Percentiles rank a stretch among this genome's conserved stretches.
Conservation (phyloP, 2,113 vertebrate genomes). For the Ceuthmochares aereus region DNA sequence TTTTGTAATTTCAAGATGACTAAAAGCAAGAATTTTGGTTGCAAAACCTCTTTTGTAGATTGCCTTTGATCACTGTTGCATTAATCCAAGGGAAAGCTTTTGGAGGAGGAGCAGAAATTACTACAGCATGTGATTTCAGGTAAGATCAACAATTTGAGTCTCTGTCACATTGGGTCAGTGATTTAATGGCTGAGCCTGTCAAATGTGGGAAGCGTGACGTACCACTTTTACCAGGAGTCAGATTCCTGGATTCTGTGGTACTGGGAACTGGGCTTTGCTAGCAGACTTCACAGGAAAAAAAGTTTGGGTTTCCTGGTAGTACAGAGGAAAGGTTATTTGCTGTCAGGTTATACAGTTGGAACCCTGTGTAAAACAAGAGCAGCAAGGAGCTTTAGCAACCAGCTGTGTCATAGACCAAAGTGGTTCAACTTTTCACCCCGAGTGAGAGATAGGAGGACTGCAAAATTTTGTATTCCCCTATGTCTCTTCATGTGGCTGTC, state of each 20-base stretch:
- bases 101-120: conserved; percentile 93
- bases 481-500: not conserved
- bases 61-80: conserved; percentile 92
- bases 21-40: not conserved
- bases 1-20: not conserved
- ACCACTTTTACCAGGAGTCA: not conserved
- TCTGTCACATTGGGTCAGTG: not conserved
- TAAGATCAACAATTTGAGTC: conserved; percentile 44
- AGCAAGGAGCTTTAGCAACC: not conserved
- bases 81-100: conserved; percentile 90
- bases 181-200: not conserved
- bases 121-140: conserved; percentile 97
- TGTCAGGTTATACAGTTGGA: not conserved
- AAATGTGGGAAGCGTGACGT: not conserved
- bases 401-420: not conserved
- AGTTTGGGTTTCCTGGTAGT: not conserved
- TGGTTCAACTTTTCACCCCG: not conserved
- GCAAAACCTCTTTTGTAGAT: conserved; percentile 72
- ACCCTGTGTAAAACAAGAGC: not conserved
- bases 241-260: not conserved
- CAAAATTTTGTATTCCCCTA: not conserved
- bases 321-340: not conserved
- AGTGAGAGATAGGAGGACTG: not conserved
- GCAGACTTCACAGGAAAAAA: not conserved
- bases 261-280: not conserved